These are phyloP conservation scores for Enoplosus armatus DNA, from an alignment of 2,797 vertebrate genomes.

Conservation along the genomic window DNA sequence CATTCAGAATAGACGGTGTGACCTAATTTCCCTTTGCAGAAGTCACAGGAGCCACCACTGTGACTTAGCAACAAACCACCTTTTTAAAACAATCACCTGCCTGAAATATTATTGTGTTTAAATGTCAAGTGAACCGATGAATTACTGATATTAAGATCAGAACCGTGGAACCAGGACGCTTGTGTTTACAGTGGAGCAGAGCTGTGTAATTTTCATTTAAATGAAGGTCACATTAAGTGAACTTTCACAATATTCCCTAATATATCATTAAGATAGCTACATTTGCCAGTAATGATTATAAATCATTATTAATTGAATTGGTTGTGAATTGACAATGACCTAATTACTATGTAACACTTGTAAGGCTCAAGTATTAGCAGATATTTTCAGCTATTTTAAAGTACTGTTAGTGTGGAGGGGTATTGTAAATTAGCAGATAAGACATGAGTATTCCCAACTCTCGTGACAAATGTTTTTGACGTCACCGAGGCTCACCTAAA, in stretches of 20 bases:
- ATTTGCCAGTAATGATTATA: background rate
- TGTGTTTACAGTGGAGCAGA: background rate
- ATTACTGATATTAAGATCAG: background rate
- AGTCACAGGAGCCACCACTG: conserved; percentile 11
- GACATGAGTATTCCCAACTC: background rate
- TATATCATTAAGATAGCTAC: background rate
- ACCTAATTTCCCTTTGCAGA: conserved; percentile 68
- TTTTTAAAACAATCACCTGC: background rate
- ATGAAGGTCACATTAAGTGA: background rate
- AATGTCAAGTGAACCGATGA: fast-evolving
- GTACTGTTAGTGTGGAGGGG: background rate
- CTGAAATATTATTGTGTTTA: fast-evolving
- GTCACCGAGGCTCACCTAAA: background rate
- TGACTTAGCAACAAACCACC: background rate
- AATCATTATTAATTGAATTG: background rate
- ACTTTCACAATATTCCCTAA: background rate
- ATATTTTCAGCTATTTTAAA: background rate
- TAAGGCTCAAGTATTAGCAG: too few species aligned
- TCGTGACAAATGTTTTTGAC: background rate
- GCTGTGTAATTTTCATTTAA: background rate
- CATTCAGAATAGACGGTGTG: conserved; percentile 40
- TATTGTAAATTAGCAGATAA: background rate
- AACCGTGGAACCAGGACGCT: background rate
- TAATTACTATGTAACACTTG: too few species aligned
- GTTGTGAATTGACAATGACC: background rate